Conservation (phyloP, 2,113 vertebrate species). For the Lynx canadensis region DNA sequence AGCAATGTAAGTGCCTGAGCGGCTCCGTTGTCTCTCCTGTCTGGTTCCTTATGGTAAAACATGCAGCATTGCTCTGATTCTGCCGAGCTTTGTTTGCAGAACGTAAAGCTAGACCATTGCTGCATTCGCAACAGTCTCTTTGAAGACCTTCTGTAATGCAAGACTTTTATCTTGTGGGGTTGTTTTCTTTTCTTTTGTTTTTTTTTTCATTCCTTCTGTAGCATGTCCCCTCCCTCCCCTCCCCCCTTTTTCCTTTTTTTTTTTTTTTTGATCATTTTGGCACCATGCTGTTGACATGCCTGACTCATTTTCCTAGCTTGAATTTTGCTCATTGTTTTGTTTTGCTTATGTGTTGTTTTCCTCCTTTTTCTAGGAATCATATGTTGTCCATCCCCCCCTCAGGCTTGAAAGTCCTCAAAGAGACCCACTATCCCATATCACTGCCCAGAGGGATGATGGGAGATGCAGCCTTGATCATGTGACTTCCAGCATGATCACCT, state of each 20-base stretch:
- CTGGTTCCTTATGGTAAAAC: constrained; percentile 69
- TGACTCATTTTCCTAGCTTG: constrained; percentile 90
- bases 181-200: constrained; percentile 75
- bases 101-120: constrained; percentile 80
- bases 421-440: constrained; percentile 99
- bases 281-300: constrained; percentile 87
- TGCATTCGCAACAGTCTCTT: constrained; percentile 86
- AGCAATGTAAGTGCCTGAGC: constrained; percentile 96
- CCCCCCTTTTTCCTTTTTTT: constrained; percentile 48
- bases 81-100: constrained; percentile 82
- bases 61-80: constrained; percentile 88
- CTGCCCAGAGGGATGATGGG: constrained; percentile 96
- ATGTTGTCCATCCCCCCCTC: constrained; percentile 99
- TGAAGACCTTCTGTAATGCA: constrained; percentile 88
- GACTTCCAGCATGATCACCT: constrained; percentile 94
- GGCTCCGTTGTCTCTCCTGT: constrained; percentile 64
- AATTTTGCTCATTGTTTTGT: constrained; percentile 94
- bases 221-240: constrained; percentile 81
- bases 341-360: constrained; percentile 99
- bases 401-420: constrained; percentile 99
- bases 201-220: constrained; percentile 84
- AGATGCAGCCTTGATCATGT: constrained; percentile 97
- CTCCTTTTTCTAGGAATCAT: constrained; percentile 99
- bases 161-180: constrained; percentile 77
- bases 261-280: constrained; percentile 82